Percentiles rank a stretch among this genome's conserved stretches.
phyloP scores from a whole-genome alignment of 2,113 vertebrate species.

The Amphilophus citrinellus region DNA sequence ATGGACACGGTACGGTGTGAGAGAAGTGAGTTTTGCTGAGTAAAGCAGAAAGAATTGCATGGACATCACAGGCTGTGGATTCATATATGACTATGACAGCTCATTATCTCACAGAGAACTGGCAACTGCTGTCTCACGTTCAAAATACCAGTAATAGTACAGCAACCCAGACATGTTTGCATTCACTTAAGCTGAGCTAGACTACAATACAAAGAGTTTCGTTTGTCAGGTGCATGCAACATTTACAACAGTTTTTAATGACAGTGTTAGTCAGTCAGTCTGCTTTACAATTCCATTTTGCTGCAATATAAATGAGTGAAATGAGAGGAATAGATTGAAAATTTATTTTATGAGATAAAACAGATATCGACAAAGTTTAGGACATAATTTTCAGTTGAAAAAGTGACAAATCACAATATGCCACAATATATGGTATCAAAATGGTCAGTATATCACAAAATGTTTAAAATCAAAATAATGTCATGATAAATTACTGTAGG shows the following conservation, averaged over 20 bases:
- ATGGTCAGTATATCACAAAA: background rate
- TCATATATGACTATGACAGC: background rate
- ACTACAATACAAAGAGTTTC: fast-evolving
- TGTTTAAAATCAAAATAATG: background rate
- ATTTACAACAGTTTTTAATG: background rate
- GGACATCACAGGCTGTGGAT: background rate
- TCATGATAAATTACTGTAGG: background rate
- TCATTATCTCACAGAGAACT: background rate
- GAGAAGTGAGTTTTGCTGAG: background rate
- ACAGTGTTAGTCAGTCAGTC: background rate
- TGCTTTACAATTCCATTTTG: too few species aligned
- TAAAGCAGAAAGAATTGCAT: background rate
- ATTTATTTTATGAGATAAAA: background rate
- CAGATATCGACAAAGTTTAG: background rate
- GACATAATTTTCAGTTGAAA: background rate
- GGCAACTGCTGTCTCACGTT: background rate
- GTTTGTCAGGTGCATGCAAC: background rate
- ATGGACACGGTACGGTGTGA: background rate
- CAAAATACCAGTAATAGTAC: background rate
- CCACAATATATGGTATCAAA: background rate
- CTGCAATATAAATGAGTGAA: too few species aligned
- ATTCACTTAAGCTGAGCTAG: fast-evolving
- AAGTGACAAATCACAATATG: background rate
- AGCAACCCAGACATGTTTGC: background rate
- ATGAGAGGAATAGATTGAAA: too few species aligned